phyloP scores from a whole-genome alignment of 2,888 invertebrate species.

The Dynastes tityus region DNA sequence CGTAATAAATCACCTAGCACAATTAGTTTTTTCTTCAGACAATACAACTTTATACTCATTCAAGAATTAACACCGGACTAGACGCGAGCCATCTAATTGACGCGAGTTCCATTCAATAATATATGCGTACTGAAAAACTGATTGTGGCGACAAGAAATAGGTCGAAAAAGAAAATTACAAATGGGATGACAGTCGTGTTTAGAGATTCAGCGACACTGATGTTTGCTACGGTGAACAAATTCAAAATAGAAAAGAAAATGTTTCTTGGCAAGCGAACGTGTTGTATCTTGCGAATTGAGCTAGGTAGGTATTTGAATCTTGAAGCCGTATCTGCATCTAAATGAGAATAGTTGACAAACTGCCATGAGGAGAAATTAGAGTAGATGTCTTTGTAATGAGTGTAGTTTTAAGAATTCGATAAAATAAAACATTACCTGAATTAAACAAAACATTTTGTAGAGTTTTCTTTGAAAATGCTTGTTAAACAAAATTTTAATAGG shows the following conservation, averaged over 20 bases:
- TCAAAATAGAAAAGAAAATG: constrained; percentile 64
- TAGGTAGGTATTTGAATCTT: constrained; percentile 22
- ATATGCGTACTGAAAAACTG: background rate
- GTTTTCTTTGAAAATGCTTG: too few relatives aligned
- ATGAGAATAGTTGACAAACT: constrained; percentile 65
- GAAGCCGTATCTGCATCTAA: constrained; percentile 49
- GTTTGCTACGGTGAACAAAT: constrained; percentile 51
- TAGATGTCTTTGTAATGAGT: background rate
- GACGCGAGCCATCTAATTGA: background rate
- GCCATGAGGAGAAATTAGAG: constrained; percentile 56
- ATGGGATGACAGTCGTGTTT: constrained; percentile 21
- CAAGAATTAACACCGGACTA: background rate
- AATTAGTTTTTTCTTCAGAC: constrained; percentile 2
- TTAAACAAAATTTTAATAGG: too few relatives aligned
- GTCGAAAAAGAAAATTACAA: constrained; percentile 9
- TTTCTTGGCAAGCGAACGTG: constrained; percentile 50
- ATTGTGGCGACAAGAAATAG: constrained; percentile 11
- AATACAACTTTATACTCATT: background rate
- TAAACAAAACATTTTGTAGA: background rate
- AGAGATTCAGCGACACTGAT: constrained; percentile 1
- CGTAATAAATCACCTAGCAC: background rate
- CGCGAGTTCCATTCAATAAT: background rate
- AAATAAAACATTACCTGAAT: background rate
- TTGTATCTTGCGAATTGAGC: constrained; percentile 10
- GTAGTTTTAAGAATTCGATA: background rate